Evolutionary conservation across 2,797 vertebrate species (phyloP), one percentile per base, ranked within the genome.

Genomic region (Tadarida brasiliensis): DNA sequence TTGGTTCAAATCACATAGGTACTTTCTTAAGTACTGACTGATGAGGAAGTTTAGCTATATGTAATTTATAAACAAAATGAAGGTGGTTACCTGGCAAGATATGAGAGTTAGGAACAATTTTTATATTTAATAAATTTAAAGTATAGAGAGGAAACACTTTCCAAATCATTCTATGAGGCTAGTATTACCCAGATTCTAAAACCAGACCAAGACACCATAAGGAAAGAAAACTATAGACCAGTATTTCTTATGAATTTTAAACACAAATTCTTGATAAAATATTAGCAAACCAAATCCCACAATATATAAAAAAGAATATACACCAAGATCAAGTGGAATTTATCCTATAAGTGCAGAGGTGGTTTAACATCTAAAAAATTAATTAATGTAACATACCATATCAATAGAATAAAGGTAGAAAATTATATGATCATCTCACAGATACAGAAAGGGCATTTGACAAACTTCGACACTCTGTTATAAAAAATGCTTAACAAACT

Each of bases 1-100:
- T 97, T 97, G 90, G 91, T 95, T 96, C 91, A 96, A 97, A 97
- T 98, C 96, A 95, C 76, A 76, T 74, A 95, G 95, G 51, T 74
- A 87, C 95, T 94, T 95, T 56, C 86, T 16, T 96, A 97, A 96
- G 67, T 96, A 92, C 88, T 61, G 85, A 86, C 94, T 97, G 97
- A 97, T 97, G 96, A 97, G 76, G 67, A 94, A 95, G 73, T 95
- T 94, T 94, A 78, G 82, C 94, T 93, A 82, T 67, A 80, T 47
- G 2, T 91, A 89, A 97, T 97, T 97, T 93, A 93, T 97, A 94
- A 97, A 95, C 89, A 94, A 96, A 96, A 91, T 93, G 91, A 94
- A 95, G 68, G 70, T 70, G 54, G 30, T 90, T 91, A 77, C 59
- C 67, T 91, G 30, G 70, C 19, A 95, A 35, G 47, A 82, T 39